These are phyloP conservation scores for Lepilemur ruficaudatus DNA, from an alignment of 2,797 vertebrate genomes.

Conservation along the genomic window DNA sequence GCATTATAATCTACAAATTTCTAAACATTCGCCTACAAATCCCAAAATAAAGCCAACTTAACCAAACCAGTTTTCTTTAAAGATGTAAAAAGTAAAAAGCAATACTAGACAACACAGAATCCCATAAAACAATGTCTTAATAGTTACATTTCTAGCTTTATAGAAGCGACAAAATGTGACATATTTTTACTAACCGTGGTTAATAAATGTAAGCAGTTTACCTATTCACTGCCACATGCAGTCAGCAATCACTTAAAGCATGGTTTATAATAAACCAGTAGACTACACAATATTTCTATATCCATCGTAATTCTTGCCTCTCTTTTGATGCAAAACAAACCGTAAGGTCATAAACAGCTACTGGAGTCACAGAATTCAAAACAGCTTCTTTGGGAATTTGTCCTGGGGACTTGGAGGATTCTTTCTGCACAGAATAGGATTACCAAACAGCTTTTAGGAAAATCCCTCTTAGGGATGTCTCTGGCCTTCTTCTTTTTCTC, in stretches of 20 bases:
- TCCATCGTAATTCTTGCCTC: neutral
- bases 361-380: neutral
- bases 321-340: neutral
- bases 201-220: neutral
- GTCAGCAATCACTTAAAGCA: neutral
- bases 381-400: neutral
- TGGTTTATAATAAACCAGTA: neutral
- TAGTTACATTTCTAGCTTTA: neutral
- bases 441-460: neutral
- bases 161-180: neutral
- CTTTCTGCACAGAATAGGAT: neutral
- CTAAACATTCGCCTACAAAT: neutral
- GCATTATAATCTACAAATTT: slow-evolving; percentile 16
- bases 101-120: neutral
- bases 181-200: neutral
- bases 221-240: neutral
- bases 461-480: neutral
- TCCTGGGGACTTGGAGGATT: neutral
- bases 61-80: neutral
- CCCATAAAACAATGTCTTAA: neutral
- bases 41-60: neutral
- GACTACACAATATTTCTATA: neutral
- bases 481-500: neutral
- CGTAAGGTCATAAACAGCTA: neutral
- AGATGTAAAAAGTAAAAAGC: neutral